Conservation (phyloP, 2,797 vertebrate genomes). For the Etheostoma nigrum region DNA sequence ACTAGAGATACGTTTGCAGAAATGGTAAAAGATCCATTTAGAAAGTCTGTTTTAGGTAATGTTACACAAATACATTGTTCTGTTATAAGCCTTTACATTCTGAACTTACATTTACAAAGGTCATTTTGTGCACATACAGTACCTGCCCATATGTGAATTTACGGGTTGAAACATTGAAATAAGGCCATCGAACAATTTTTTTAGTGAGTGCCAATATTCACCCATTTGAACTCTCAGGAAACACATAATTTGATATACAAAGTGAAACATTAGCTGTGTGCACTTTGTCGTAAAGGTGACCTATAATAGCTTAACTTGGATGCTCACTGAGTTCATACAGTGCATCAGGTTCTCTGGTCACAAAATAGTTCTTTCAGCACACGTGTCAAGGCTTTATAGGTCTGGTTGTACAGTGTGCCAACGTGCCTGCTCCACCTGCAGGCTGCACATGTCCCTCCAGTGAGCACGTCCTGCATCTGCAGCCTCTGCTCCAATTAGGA, state of each 20-base stretch:
- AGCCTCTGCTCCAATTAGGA: conserved; percentile 73
- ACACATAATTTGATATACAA: conserved; percentile 20
- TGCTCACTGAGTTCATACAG: conserved; percentile 1
- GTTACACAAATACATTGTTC: conserved; percentile 11
- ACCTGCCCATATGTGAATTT: not conserved
- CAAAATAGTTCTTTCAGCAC: not conserved
- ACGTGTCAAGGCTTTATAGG: conserved; percentile 24
- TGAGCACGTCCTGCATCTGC: conserved; percentile 74
- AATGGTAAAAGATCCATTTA: not conserved
- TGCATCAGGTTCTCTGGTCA: not conserved
- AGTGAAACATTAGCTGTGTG: not conserved
- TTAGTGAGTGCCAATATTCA: not conserved
- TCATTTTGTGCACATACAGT: not conserved
- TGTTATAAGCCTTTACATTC: not conserved
- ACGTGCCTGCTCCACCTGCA: conserved; percentile 76
- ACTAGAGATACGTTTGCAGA: not conserved
- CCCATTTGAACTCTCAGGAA: not conserved
- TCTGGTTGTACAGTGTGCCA: conserved; percentile 81
- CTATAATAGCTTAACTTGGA: not conserved
- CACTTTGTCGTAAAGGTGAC: conserved; percentile 4
- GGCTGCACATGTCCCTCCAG: conserved; percentile 84
- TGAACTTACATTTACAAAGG: conserved; percentile 7
- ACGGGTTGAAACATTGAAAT: conserved; percentile 10
- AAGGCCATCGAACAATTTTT: conserved; percentile 31
- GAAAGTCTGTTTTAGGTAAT: not conserved